These are phyloP conservation scores for Thymelicus lineola DNA, from an alignment of 2,888 invertebrate genomes.

Conservation along the genomic window DNA sequence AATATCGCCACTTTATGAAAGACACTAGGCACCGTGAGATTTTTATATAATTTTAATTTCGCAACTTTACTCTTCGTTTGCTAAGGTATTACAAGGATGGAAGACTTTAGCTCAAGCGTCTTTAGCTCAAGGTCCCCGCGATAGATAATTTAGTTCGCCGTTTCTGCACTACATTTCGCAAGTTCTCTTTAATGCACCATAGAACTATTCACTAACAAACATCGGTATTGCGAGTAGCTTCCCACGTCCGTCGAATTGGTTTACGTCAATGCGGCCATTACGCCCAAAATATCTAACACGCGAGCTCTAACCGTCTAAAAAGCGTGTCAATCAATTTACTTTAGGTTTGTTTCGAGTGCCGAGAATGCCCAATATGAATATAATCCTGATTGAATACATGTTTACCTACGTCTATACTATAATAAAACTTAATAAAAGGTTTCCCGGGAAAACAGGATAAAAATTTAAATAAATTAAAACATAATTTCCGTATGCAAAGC, in stretches of 20 bases:
- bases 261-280: constrained; percentile 77
- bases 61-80: constrained; percentile 62
- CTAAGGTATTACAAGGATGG: constrained; percentile 9
- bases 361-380: constrained; percentile 46
- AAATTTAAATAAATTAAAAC: no score
- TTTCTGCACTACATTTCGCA: constrained; percentile 23
- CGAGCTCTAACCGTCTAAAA: constrained; percentile 67
- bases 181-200: constrained; percentile 52
- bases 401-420: no score
- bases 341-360: constrained; percentile 60
- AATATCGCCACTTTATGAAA: constrained; percentile 79
- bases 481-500: no score
- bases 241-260: constrained; percentile 71
- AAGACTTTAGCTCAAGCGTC: background rate
- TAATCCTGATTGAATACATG: constrained; percentile 19
- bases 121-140: constrained; percentile 12
- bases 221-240: constrained; percentile 66
- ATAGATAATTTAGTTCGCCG: constrained; percentile 10
- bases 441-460: no score
- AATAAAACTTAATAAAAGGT: no score
- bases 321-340: constrained; percentile 78
- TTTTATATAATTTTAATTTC: constrained; percentile 71
- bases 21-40: constrained; percentile 81
- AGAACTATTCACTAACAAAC: constrained; percentile 59
- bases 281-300: constrained; percentile 71